Base-by-base conservation (phyloP, 2,888 invertebrate genomes). In the Lithophane socia region DNA sequence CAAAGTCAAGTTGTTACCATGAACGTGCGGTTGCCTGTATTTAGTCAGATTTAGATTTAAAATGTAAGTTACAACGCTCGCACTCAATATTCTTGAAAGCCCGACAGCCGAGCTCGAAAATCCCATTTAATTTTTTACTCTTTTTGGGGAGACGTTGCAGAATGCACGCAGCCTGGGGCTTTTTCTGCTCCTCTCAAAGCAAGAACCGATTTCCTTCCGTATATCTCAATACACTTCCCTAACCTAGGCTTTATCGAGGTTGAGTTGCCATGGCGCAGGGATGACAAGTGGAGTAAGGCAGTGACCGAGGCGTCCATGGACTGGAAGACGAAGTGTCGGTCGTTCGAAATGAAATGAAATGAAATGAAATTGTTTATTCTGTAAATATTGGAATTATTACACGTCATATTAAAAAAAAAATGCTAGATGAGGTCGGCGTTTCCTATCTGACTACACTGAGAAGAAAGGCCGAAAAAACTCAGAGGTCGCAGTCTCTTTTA, bases 81-180 rank as follows among this genome's bases (percentile, higher is more conserved):
- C 71, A 67, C 54, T 44, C 37, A 24, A 24, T n/a, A 49, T 37
- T 37, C 9, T 13, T 66, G 56, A 73, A 79, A 79, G 54, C 69
- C 29, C 24, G 66, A 73, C 49, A 72, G 29, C 21, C 37, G 65
- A 72, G 79, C 61, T 75, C 63, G 72, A 75, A 83, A 79, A 73
- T 29, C 58, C 60, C 13, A 79, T 75, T 79, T 70, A 24, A n/a
- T 58, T 37, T 72, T 75, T 75, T 63, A n/a, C 24, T 65, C 44
- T 58, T 73, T 82, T 79, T 73, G 29, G 16, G 44, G 44, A 63
- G 61, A 75, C 61, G 61, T 44, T 75, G 65, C 42, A 75, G 60
- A 61, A 68, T 83, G 83, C 72, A 72, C 49, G 56, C 63, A 5
- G 83, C 79, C 74, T 13, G 63, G n/a, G 67, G 74, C 75, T 52